Base-by-base conservation (phyloP, 2,797 vertebrate species). In the Ctenopoma multispine region DNA sequence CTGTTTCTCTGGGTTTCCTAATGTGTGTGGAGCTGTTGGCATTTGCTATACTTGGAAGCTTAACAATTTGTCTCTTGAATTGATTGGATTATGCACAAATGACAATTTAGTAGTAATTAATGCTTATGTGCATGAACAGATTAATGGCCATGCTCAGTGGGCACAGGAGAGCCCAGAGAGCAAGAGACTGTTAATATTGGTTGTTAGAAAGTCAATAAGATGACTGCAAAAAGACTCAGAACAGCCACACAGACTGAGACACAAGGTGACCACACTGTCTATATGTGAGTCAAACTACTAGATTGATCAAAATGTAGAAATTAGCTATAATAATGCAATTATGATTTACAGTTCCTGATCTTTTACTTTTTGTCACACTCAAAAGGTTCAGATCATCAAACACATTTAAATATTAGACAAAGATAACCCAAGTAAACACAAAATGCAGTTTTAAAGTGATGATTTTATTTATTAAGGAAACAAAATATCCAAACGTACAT, bases 1-100 rank as follows among this genome's bases (percentile, higher is more conserved):
- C 60, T 8, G 40, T 27, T 72, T 41, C 7, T 49, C 7, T 48
- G 57, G n/a, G n/a, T 48, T 47, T 55, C 31, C 44, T n/a, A 34
- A 7, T 7, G 3, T 44, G 15, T n/a, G 41, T 44, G 41, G 7
- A 18, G 15, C 4, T 7, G 7, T 18, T 31, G 13, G 21, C 14
- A 36, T 20, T 43, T 43, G 18, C 3, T 46, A 31, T 13, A 46
- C 43, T 46, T 44, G 7, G 24, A 12, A 4, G 7, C 46, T 4
- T 15, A 24, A 47, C 13, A 34, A 34, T 34, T 34, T 34, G 31
- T 34, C 7, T 34, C 31, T 34, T 2, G 40, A 41, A 48, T 7
- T 24, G 8, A 17, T 36, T 49, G 60, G 24, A 13, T 21, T 31
- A 20, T n/a, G 8, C 6, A 40, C 1, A 61, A 50, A 18, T 49